These are phyloP conservation scores for Chionomys nivalis DNA, from an alignment of 2,113 vertebrate species.

Conservation along the genomic window DNA sequence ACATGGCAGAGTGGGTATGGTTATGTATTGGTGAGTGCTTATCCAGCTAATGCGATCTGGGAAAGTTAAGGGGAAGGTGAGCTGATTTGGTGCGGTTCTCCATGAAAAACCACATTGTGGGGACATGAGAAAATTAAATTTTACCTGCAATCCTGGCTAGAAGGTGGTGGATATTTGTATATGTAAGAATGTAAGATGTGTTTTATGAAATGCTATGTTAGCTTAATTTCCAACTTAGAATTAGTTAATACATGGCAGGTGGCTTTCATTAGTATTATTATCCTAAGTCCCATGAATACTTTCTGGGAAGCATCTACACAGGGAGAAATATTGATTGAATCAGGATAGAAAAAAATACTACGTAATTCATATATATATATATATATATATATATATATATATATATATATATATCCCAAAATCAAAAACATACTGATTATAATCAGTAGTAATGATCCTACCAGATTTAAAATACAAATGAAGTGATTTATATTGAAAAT, in stretches of 20 bases:
- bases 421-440: neutral
- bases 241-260: neutral
- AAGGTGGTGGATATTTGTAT: neutral
- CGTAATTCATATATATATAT: neutral
- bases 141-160: neutral
- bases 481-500: slow-evolving; percentile 2
- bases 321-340: neutral
- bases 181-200: neutral
- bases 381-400: neutral
- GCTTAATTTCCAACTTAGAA: neutral
- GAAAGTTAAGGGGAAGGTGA: neutral
- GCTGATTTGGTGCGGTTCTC: neutral
- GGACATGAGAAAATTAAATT: neutral
- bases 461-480: neutral
- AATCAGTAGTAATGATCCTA: neutral
- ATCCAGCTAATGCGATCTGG: neutral
- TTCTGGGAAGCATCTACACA: neutral
- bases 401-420: neutral
- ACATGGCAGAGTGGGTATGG: rapidly evolving
- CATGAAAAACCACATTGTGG: rapidly evolving
- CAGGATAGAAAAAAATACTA: neutral
- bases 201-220: neutral
- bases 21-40: neutral
- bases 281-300: neutral
- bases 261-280: neutral